Evolutionary conservation across 2,888 invertebrate species (phyloP), one percentile per base, ranked within the genome.

Genomic region (Drosophila peninsularis): DNA sequence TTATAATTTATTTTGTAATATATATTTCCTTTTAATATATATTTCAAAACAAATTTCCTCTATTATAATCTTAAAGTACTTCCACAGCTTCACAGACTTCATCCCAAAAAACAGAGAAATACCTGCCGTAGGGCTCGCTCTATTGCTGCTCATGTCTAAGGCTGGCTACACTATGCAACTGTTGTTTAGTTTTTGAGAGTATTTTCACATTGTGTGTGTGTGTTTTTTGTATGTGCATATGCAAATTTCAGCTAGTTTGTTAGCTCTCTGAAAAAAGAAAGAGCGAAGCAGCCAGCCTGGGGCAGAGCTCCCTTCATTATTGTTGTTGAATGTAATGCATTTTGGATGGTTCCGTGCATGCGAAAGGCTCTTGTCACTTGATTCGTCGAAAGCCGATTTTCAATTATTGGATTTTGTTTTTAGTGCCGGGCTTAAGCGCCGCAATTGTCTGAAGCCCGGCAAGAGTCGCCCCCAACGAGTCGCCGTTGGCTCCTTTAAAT

Each of bases 331-430:
- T 47, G 49, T 50, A 50, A 50, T 50, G 49, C 34, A 32, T 30
- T 47, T 47, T 47, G 30, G 17, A 32, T 47, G 27, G 27, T 27
- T 30, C 13, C n/a, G 27, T 32, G 24, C 37, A 17, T 54, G 37
- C 13, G 49, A 50, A 17, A 17, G 13, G 30, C 17, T 50, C 47
- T 47, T 66, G 41, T 78, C 58, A 60, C 60, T 56, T 47, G 71
- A 65, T 64, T 19, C 64, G 47, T 24, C 62, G 34, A 65, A 68
- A 55, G 62, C 53, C 14, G 45, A 63, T 80, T 89, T 91, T 89
- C 88, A 90, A 88, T 90, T 90, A 91, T 88, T 89, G 86, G 79
- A 90, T 87, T 90, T 89, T 78, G 82, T 86, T 84, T 80, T 80
- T 66, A 69, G 47, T 63, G 47, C 66, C 5, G 10, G 27, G n/a